Evolutionary conservation across 2,888 invertebrate genomes (phyloP), one percentile per base, ranked within the genome.

Genomic region (Hemicrepidius hirtus): DNA sequence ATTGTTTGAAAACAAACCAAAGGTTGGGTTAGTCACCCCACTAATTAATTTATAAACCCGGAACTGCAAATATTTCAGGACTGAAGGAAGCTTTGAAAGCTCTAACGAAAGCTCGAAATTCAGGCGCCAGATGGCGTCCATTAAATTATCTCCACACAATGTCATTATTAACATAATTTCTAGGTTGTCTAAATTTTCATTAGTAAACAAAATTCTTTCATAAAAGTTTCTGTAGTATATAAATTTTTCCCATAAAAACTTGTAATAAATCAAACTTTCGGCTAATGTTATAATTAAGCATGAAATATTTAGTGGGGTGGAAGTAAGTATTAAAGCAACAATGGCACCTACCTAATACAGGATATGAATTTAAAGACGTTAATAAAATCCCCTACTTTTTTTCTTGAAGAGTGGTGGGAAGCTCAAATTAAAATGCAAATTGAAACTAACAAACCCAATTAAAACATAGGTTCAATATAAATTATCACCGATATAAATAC

Each of bases 361-460:
- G 16, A 46, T 5, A 46, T 18, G 13, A n/a, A 53, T 28, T 53
- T 24, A n/a, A 55, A 57, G 5, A 37, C 28, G 37, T 37, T 37
- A 20, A 57, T 57, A 57, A 57, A 57, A 35, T 57, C 57, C 57
- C 37, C 57, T 13, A 53, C 28, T 53, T 21, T 9, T 35, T 57
- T 12, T n/a, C n/a, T n/a, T n/a, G n/a, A n/a, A n/a, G 21, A 9
- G 21, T 53, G 21, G 66, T 66, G 66, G 66, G 66, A 40, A 16
- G 55, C 41, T 55, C 66, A 55, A 66, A 66, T 66, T 66, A 66
- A 66, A 66, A 24, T 55, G 41, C 55, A 66, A 55, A 66, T 66
- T 66, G 55, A 66, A 66, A 66, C 66, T 66, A 66, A 66, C 55
- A 41, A 66, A 66, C 55, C 24, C 55, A 66, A 66, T 60, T 60